Percentiles rank a stretch among this genome's conserved stretches.
phyloP scores from a whole-genome alignment of 1,140 invertebrate species.

The Heliconius himera region DNA sequence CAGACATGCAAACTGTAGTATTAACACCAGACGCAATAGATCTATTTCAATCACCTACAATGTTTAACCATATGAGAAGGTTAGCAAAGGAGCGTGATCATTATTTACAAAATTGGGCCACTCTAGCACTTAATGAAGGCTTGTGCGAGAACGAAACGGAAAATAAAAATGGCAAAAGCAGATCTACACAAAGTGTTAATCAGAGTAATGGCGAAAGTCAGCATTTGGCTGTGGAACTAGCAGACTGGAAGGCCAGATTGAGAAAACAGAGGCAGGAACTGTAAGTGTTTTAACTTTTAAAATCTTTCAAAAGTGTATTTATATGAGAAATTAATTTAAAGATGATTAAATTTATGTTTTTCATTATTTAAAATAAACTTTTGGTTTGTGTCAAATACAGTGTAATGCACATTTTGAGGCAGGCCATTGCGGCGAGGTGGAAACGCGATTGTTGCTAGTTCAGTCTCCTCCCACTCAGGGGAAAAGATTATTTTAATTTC shows the following conservation, averaged over 20 bases:
- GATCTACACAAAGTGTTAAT: slow-evolving; percentile 71
- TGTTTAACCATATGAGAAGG: slow-evolving; percentile 91
- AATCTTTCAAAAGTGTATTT: background rate
- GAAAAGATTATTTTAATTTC: too few relatives aligned
- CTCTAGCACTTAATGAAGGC: slow-evolving; percentile 70
- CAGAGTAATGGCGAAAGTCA: slow-evolving; percentile 86
- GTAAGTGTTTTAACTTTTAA: slow-evolving; percentile 82
- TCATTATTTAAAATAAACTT: too few relatives aligned
- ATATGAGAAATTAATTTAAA: background rate
- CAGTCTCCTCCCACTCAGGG: too few relatives aligned
- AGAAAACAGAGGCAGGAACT: slow-evolving; percentile 94
- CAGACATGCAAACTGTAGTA: slow-evolving; percentile 93
- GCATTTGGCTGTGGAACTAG: slow-evolving; percentile 94
- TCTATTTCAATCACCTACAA: slow-evolving; percentile 85
- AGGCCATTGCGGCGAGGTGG: too few relatives aligned
- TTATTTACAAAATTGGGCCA: slow-evolving; percentile 84
- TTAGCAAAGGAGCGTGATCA: slow-evolving; percentile 92
- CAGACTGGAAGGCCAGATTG: slow-evolving; percentile 94
- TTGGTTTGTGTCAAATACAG: too few relatives aligned
- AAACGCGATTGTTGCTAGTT: too few relatives aligned
- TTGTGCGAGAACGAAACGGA: slow-evolving; percentile 68
- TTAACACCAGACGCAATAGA: slow-evolving; percentile 90
- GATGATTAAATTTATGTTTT: too few relatives aligned
- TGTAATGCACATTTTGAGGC: too few relatives aligned
- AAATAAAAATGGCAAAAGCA: slow-evolving; percentile 62